A percentile compares a stretch with the other conserved stretches of the same genome.
Evolutionary conservation across 1,140 invertebrate species (phyloP).

Genomic region (Littorina saxatilis): DNA sequence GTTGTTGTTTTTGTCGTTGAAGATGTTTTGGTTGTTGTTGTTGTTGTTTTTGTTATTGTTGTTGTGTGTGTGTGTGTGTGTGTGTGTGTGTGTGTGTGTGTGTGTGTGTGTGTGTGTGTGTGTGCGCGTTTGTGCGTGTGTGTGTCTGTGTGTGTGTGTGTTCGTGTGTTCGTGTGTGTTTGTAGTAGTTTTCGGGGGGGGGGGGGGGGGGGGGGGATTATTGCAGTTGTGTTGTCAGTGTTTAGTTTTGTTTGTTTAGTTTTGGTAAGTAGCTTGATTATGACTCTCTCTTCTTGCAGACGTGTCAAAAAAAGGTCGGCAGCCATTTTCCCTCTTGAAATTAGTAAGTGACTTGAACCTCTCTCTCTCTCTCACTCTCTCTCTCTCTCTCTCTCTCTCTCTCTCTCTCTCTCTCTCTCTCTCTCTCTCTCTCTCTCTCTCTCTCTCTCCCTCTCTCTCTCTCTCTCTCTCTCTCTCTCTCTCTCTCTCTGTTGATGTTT

Average conservation of each 20-base stretch:
- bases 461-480: neutral
- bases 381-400: too few relatives aligned
- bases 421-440: neutral
- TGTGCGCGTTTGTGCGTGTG: too few relatives aligned
- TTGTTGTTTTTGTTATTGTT: too few relatives aligned
- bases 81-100: neutral
- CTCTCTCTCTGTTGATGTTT: too few relatives aligned
- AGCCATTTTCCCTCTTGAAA: constrained; percentile 78
- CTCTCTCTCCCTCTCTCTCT: neutral
- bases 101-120: neutral
- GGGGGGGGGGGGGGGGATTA: neutral
- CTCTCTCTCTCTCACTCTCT: too few relatives aligned
- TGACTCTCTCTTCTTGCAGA: constrained; percentile 48
- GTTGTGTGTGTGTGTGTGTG: neutral
- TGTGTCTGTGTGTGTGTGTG: neutral
- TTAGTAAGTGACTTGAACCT: too few relatives aligned
- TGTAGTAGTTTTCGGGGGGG: neutral
- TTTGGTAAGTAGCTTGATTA: too few relatives aligned
- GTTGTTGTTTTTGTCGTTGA: too few relatives aligned
- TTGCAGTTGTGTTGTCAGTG: neutral
- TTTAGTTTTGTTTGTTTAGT: too few relatives aligned
- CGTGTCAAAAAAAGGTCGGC: constrained; percentile 76
- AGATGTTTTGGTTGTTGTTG: too few relatives aligned
- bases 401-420: too few relatives aligned
- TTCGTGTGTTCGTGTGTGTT: neutral